Evolutionary conservation across 2,888 invertebrate species (phyloP).

Genomic region (Entomobrya multifasciata): DNA sequence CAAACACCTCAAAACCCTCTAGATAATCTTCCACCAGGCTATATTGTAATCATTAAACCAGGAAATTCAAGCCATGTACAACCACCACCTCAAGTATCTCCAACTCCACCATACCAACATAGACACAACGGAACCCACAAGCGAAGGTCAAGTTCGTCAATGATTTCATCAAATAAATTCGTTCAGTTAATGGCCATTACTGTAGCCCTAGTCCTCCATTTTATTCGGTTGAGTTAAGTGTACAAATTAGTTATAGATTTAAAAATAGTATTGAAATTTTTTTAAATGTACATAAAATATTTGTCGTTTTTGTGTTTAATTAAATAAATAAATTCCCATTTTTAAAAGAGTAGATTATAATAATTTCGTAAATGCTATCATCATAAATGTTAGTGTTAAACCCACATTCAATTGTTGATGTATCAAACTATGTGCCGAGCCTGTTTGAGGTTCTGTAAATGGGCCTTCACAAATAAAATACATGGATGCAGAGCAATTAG

Average conservation of each 20-base stretch:
- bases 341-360: too few relatives aligned
- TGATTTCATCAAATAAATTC: background rate
- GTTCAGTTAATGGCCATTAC: too few relatives aligned
- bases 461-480: slow-evolving; percentile 75
- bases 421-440: background rate
- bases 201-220: too few relatives aligned
- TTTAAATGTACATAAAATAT: too few relatives aligned
- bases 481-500: slow-evolving; percentile 76
- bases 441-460: background rate
- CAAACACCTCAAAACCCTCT: background rate
- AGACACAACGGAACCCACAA: background rate
- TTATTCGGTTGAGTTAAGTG: too few relatives aligned
- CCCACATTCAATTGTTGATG: too few relatives aligned
- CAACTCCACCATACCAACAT: background rate
- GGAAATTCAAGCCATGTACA: background rate
- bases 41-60: slow-evolving; percentile 24
- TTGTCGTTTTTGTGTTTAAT: too few relatives aligned
- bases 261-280: too few relatives aligned
- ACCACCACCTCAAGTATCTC: background rate
- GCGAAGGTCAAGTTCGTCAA: background rate
- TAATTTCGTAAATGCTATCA: too few relatives aligned
- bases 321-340: too few relatives aligned
- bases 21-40: background rate
- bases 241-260: too few relatives aligned
- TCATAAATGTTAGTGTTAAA: too few relatives aligned